Percentiles rank a stretch among this genome's conserved stretches.
These are phyloP conservation scores for Teinopalpus imperialis DNA, from an alignment of 2,888 invertebrate species.

Conservation along the genomic window DNA sequence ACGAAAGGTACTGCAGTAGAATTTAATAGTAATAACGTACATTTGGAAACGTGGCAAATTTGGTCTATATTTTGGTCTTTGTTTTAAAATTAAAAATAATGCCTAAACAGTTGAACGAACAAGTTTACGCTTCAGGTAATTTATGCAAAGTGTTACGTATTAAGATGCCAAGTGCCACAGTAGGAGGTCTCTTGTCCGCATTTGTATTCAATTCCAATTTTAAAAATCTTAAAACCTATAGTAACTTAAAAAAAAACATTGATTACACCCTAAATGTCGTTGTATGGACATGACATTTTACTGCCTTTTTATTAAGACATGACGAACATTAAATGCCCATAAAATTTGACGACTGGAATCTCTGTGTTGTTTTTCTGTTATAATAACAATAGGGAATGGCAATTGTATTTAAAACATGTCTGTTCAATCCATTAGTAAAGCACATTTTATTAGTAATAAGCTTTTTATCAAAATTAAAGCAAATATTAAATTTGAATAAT, in stretches of 20 bases:
- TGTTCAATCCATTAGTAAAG: too few relatives aligned
- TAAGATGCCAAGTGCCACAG: slow-evolving; percentile 11
- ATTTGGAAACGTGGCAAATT: too few relatives aligned
- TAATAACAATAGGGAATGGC: background rate
- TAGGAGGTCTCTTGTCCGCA: slow-evolving; percentile 9
- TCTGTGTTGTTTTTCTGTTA: slow-evolving; percentile 5
- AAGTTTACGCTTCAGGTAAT: too few relatives aligned
- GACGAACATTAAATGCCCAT: slow-evolving; percentile 12
- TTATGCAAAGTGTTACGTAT: slow-evolving; percentile 22
- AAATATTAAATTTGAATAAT: too few relatives aligned
- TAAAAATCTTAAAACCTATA: slow-evolving; percentile 15
- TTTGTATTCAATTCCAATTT: slow-evolving; percentile 18
- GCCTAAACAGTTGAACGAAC: too few relatives aligned
- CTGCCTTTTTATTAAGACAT: slow-evolving; percentile 20
- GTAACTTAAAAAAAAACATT: slow-evolving; percentile 15
- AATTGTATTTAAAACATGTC: slow-evolving; percentile 7
- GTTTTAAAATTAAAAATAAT: too few relatives aligned
- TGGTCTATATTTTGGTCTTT: too few relatives aligned
- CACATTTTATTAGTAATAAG: too few relatives aligned
- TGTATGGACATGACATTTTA: slow-evolving; percentile 11
- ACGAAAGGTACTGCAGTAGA: too few relatives aligned
- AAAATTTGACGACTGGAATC: slow-evolving; percentile 18
- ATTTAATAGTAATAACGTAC: too few relatives aligned
- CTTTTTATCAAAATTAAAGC: too few relatives aligned
- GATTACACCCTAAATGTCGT: slow-evolving; percentile 5